These are phyloP conservation scores for Bergia sp. DNA, from an alignment of 92 coral and sea anemone genomes.

Conservation along the genomic window DNA sequence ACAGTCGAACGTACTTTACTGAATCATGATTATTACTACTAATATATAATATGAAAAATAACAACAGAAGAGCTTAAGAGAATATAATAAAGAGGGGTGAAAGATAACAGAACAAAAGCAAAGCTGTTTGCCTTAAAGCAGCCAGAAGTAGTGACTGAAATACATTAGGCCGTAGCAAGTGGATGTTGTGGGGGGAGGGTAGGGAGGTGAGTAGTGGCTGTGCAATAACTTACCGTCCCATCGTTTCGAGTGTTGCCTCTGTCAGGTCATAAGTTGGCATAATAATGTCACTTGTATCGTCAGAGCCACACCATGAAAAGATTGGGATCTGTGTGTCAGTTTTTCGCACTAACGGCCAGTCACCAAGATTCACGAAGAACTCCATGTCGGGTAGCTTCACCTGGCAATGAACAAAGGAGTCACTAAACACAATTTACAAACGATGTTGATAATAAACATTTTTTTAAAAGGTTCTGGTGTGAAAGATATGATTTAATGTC, in stretches of 20 bases:
- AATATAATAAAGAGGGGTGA: background rate
- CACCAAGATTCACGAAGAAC: slow-evolving; percentile 99
- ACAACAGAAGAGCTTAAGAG: background rate
- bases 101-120: background rate
- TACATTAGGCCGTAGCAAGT: background rate
- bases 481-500: background rate
- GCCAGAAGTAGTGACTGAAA: background rate
- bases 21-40: too few species aligned
- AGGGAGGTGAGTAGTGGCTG: background rate
- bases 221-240: slow-evolving; percentile 79
- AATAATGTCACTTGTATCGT: slow-evolving; percentile 89
- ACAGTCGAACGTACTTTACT: too few species aligned
- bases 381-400: slow-evolving; percentile 95
- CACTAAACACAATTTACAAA: too few species aligned
- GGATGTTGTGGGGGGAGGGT: background rate
- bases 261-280: slow-evolving; percentile 99
- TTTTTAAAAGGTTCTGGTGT: background rate
- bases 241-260: slow-evolving; percentile 89
- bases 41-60: too few species aligned
- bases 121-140: background rate
- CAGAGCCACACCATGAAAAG: slow-evolving; percentile 99
- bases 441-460: background rate
- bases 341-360: slow-evolving; percentile 89
- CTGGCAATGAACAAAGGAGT: slow-evolving; percentile 44
- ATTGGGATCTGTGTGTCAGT: slow-evolving; percentile 76